phyloP scores from a whole-genome alignment of 2,888 invertebrate genomes.

The Eilema depressum region DNA sequence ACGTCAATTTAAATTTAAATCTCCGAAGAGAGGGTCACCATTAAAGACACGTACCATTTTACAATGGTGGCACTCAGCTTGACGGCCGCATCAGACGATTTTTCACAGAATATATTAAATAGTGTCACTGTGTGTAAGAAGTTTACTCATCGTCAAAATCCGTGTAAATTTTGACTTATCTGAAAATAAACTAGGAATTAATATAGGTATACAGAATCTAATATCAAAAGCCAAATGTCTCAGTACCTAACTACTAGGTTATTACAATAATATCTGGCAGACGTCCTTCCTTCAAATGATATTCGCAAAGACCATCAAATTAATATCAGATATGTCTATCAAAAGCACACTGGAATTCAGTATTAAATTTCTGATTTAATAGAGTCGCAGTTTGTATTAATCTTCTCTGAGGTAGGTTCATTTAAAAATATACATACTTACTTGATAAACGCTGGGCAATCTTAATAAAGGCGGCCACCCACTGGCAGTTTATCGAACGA shows the following conservation, averaged over 20 bases:
- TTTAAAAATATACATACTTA: too few species aligned
- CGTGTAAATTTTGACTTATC: background rate
- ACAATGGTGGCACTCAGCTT: too few species aligned
- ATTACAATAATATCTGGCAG: constrained; percentile 8
- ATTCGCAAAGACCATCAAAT: constrained; percentile 8
- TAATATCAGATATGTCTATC: constrained; percentile 10
- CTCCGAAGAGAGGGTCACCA: too few species aligned
- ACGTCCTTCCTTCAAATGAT: constrained; percentile 7
- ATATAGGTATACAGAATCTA: constrained; percentile 8
- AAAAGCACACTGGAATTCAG: background rate
- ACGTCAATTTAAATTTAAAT: too few species aligned
- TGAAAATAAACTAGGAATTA: background rate
- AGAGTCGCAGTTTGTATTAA: background rate
- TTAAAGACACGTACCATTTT: too few species aligned
- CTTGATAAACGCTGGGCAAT: background rate
- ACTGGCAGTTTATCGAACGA: too few species aligned
- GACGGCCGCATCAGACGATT: too few species aligned
- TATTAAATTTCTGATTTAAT: background rate
- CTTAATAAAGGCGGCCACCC: too few species aligned
- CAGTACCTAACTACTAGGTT: background rate
- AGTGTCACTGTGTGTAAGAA: too few species aligned
- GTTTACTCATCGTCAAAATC: too few species aligned
- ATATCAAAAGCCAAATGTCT: constrained; percentile 8
- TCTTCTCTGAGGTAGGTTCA: background rate
- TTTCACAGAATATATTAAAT: too few species aligned